Conservation (phyloP, 2,888 invertebrate species). For the Encarsia formosa region DNA sequence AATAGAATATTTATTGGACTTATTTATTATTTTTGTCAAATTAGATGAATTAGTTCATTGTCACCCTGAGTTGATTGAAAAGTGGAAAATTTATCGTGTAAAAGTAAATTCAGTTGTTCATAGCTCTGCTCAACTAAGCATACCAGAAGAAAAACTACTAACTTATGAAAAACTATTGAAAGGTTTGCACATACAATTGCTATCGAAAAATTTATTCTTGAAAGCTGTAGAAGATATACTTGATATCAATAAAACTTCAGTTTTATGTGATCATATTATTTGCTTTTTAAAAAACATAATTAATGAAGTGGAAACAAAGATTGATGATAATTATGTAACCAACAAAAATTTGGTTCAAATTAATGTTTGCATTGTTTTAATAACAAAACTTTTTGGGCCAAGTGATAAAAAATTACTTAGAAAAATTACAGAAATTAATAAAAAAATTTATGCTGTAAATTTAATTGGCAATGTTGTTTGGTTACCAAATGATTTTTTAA, state of each 20-base stretch:
- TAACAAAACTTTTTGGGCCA: constrained; percentile 69
- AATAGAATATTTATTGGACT: constrained; percentile 61
- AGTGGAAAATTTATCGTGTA: constrained; percentile 76
- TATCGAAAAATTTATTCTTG: constrained; percentile 56
- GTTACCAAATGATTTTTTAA: constrained; percentile 80
- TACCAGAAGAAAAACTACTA: constrained; percentile 60
- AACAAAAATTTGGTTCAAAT: constrained; percentile 61
- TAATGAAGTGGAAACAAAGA: constrained; percentile 59
- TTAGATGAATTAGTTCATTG: constrained; percentile 65
- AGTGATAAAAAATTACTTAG: constrained; percentile 74
- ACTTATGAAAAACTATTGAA: constrained; percentile 69
- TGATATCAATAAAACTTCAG: constrained; percentile 54
- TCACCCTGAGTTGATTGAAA: constrained; percentile 59
- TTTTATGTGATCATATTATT: constrained; percentile 62
- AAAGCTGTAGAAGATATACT: constrained; percentile 51
- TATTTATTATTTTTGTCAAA: constrained; percentile 62
- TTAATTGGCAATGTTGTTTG: constrained; percentile 77
- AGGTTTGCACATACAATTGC: constrained; percentile 63
- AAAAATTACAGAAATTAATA: constrained; percentile 69
- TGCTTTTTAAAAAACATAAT: constrained; percentile 64
- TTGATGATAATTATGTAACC: constrained; percentile 54
- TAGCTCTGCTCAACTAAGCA: constrained; percentile 59
- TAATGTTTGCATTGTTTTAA: constrained; percentile 66
- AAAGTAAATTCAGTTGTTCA: constrained; percentile 67
- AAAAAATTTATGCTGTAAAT: constrained; percentile 75